phyloP scores from a whole-genome alignment of 2,797 vertebrate genomes.

The Sebastes flavidus region DNA sequence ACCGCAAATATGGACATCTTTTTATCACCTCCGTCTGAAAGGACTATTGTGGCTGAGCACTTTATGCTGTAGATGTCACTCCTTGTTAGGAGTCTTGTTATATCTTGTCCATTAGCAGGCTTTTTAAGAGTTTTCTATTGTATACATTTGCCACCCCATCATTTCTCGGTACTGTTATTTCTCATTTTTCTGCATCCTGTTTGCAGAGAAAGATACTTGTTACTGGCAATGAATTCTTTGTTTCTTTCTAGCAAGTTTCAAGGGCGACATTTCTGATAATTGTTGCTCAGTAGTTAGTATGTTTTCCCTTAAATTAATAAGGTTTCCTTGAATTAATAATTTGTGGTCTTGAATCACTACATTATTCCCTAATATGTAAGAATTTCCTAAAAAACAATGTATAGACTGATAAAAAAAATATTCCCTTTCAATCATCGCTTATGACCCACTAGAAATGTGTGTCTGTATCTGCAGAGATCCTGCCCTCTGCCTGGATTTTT shows the following conservation, averaged over 20 bases:
- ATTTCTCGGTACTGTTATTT: neutral
- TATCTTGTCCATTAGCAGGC: neutral
- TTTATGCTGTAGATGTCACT: slow-evolving; percentile 8
- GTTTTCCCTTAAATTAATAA: neutral
- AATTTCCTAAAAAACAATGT: too few species aligned
- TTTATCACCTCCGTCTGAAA: slow-evolving; percentile 33
- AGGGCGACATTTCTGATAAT: neutral
- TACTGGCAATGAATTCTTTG: neutral
- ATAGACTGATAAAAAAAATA: neutral
- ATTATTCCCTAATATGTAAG: too few species aligned
- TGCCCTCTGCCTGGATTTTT: too few species aligned
- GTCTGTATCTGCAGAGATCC: too few species aligned
- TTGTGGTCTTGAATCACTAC: neutral
- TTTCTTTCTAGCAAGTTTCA: neutral
- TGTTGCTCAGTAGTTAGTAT: neutral
- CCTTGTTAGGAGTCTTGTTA: neutral
- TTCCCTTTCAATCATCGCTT: too few species aligned
- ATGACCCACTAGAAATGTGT: too few species aligned
- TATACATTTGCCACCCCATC: neutral
- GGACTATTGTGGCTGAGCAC: neutral
- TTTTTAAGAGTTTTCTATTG: neutral
- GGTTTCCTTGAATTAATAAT: neutral
- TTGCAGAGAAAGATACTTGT: neutral
- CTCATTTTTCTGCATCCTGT: neutral
- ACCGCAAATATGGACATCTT: slow-evolving; percentile 32